Evolutionary conservation across 2,888 invertebrate genomes (phyloP).

Genomic region (Dicranocentrus wangi): DNA sequence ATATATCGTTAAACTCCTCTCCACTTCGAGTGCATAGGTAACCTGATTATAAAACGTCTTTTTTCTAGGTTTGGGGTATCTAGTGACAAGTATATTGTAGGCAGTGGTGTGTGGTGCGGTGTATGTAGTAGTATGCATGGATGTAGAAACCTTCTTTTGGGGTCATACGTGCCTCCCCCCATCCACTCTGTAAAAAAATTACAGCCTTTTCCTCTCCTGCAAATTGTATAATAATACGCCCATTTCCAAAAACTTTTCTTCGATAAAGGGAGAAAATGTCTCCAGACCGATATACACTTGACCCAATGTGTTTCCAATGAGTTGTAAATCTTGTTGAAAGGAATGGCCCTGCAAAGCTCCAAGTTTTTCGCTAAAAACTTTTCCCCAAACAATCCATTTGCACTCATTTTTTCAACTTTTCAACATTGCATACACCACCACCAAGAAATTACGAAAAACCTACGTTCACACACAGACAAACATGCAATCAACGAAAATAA

Average conservation of each 20-base stretch:
- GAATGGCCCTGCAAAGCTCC: constrained; percentile 30
- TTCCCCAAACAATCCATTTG: constrained; percentile 50
- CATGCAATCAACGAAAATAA: constrained; percentile 10
- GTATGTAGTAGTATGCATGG: too few species aligned
- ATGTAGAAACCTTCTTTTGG: constrained; percentile 28
- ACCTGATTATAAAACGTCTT: too few species aligned
- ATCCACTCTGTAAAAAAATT: constrained; percentile 10
- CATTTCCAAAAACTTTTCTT: too few species aligned
- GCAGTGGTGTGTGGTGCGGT: too few species aligned
- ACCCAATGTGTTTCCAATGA: constrained; percentile 65
- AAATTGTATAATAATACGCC: constrained; percentile 60
- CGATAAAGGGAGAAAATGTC: background rate
- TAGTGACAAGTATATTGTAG: background rate
- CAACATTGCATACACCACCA: background rate
- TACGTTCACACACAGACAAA: background rate
- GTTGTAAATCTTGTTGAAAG: constrained; percentile 65
- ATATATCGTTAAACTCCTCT: too few species aligned
- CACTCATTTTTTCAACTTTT: constrained; percentile 25
- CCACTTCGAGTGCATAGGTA: too few species aligned
- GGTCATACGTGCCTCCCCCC: constrained; percentile 45
- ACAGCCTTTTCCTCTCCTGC: constrained; percentile 13
- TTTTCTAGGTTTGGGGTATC: background rate
- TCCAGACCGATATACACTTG: constrained; percentile 18
- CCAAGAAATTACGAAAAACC: too few species aligned
- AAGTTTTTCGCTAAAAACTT: constrained; percentile 28